Conservation (phyloP, 2,888 invertebrate species). For the Cancer borealis region DNA sequence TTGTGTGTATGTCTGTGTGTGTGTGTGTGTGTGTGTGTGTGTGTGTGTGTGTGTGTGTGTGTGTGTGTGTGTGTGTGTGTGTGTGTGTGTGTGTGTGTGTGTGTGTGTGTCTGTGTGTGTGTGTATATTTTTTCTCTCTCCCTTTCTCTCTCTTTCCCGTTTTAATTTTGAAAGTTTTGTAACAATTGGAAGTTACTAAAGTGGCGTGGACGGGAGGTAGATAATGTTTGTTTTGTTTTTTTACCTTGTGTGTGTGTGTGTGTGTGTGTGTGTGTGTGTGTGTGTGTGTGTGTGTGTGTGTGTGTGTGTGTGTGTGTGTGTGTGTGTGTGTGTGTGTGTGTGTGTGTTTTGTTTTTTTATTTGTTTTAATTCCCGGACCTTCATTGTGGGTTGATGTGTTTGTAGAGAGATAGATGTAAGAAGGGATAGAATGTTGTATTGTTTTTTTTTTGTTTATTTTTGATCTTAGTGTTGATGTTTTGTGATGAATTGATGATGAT, state of each 20-base stretch:
- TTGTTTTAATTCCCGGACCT: neutral
- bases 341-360: no score
- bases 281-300: no score
- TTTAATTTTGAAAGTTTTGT: neutral
- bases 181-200: neutral
- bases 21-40: no score
- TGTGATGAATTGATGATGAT: neutral
- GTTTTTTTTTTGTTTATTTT: neutral
- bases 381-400: neutral
- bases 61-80: slow-evolving; percentile 16
- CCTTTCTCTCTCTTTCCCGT: neutral
- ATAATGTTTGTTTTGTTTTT: neutral
- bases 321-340: no score
- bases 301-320: no score
- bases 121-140: neutral
- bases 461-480: no score
- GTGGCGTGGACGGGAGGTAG: neutral
- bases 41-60: no score
- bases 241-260: no score
- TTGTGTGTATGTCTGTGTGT: no score
- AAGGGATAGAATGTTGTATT: neutral
- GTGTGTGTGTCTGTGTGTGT: neutral
- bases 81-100: neutral
- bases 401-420: neutral
- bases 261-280: no score